Evolutionary conservation across 2,797 vertebrate species (phyloP), one percentile per base, ranked within the genome.

Genomic region (Crocidura indochinensis): DNA sequence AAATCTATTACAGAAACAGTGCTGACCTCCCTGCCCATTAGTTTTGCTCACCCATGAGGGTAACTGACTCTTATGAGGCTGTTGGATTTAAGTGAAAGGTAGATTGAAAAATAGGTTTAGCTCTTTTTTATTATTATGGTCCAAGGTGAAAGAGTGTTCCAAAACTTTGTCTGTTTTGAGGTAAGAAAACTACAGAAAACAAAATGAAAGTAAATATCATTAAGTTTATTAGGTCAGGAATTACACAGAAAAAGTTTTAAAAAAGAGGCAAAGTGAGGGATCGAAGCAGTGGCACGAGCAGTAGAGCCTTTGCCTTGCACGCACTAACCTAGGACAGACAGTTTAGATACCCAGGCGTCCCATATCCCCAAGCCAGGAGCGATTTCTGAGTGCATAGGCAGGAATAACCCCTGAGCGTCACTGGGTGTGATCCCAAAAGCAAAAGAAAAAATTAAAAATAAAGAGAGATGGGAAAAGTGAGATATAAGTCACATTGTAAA

Each of bases 91-190:
- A 93, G 71, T 81, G 65, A n/a, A 92, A 80, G 19, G 1, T 76
- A 80, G 91, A 56, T 0, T 71, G 29, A 94, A 88, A 95, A 94
- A 78, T 24, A 72, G 38, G 3, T 9, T 80, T 90, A 65, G 17
- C 87, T 44, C 12, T 46, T 93, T 91, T 80, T 90, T 90, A 82
- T 77, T 60, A 64, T 76, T 90, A 69, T 0, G 0, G 69, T 20
- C 75, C 2, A 2, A 96, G 60, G 60, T 81, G 76, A 92, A 86
- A 79, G 0, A 27, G 1, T 19, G 9, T 88, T 93, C 92, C 49
- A 71, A 92, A 94, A 93, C 76, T 65, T 1, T 76, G 53, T 64
- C 76, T 94, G 1, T 76, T 3, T 96, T 94, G 69, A 75, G 94
- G 29, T 20, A 85, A 78, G 53, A 49, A 20, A 10, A 77, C 86